phyloP scores from a whole-genome alignment of 2,797 vertebrate species.

The Dendrocincla fuliginosa region DNA sequence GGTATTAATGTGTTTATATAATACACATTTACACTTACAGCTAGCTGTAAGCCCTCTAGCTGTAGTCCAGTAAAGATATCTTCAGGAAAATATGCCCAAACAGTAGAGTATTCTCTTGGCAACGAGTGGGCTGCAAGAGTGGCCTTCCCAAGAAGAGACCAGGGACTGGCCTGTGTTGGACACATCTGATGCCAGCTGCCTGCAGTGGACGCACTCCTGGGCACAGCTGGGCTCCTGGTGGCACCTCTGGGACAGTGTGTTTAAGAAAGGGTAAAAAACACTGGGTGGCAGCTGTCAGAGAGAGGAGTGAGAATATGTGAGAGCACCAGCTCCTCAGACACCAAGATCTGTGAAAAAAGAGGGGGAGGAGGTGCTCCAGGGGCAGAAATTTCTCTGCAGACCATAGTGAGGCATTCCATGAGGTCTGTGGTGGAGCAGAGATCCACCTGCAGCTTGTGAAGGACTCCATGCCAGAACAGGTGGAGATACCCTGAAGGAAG shows the following conservation, averaged over 20 bases:
- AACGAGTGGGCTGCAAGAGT: not conserved
- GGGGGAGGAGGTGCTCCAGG: not conserved
- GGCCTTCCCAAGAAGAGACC: not conserved
- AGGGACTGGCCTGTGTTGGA: rapidly evolving
- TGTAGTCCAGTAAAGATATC: not conserved
- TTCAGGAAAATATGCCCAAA: not conserved
- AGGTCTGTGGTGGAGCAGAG: rapidly evolving
- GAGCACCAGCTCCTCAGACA: not conserved
- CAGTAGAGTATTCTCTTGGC: not conserved
- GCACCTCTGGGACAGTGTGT: not conserved
- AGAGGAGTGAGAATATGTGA: not conserved
- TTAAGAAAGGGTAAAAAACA: not conserved
- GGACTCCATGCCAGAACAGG: too few relatives aligned
- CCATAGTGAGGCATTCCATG: rapidly evolving
- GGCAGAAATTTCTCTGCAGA: not conserved
- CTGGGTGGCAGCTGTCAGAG: not conserved
- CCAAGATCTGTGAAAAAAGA: not conserved
- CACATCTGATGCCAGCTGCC: not conserved
- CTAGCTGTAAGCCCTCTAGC: not conserved
- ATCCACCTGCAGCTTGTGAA: not conserved
- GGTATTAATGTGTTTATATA: not conserved
- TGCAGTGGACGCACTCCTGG: not conserved
- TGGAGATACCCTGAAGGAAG: not conserved
- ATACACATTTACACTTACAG: not conserved
- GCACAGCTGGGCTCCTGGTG: not conserved